These are phyloP conservation scores for Drosophila virilis DNA, from an alignment of 1,140 invertebrate genomes.

Conservation along the genomic window DNA sequence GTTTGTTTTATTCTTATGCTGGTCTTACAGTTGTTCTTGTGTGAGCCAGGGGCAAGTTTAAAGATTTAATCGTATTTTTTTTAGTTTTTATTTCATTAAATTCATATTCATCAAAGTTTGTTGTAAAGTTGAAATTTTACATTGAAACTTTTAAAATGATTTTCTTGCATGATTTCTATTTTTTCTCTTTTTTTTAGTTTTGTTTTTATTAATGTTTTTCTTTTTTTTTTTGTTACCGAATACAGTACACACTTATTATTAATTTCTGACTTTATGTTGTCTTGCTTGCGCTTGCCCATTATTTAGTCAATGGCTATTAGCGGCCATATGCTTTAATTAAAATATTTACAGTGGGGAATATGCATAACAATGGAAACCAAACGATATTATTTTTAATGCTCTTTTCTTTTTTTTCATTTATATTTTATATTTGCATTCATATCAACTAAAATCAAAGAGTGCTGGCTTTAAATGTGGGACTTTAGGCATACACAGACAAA, in stretches of 20 bases:
- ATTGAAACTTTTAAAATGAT: conserved; percentile 66
- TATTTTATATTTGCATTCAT: not conserved
- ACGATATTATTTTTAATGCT: conserved; percentile 20
- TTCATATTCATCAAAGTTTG: conserved; percentile 75
- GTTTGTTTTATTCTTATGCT: conserved; percentile 21
- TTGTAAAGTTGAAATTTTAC: conserved; percentile 70
- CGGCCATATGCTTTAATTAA: conserved; percentile 41
- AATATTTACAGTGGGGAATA: conserved; percentile 76
- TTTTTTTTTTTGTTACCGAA: conserved; percentile 32
- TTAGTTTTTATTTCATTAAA: conserved; percentile 56
- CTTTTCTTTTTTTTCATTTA: conserved; percentile 32
- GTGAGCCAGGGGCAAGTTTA: conserved; percentile 27
- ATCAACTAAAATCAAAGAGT: conserved; percentile 26
- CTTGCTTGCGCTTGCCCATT: conserved; percentile 47
- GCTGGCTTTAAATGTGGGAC: conserved; percentile 29
- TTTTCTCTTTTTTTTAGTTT: not conserved
- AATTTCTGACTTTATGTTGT: conserved; percentile 37
- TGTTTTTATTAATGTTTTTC: conserved; percentile 8
- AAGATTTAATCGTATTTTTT: conserved; percentile 38
- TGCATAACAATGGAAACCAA: conserved; percentile 71
- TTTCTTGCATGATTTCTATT: conserved; percentile 31
- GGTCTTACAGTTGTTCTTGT: conserved; percentile 21
- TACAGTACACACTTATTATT: conserved; percentile 60
- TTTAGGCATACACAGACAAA: conserved; percentile 26
- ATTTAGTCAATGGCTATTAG: conserved; percentile 55